phyloP scores from a whole-genome alignment of 2,113 vertebrate genomes.

The Pyrgilauda ruficollis region DNA sequence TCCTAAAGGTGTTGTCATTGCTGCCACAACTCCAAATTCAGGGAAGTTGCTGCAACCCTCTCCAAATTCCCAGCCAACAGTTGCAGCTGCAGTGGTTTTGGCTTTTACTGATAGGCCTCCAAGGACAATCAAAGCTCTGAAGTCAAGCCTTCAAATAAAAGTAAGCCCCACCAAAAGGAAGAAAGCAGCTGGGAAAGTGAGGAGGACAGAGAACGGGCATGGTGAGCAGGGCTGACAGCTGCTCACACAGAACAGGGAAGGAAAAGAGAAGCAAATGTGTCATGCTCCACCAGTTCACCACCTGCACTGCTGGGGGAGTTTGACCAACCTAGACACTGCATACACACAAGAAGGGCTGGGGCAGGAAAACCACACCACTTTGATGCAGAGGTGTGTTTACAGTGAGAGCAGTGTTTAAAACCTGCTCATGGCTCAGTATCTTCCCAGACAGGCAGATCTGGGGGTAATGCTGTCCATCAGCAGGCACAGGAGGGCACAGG shows the following conservation, averaged over 20 bases:
- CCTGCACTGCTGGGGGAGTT: background rate
- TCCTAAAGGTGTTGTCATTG: background rate
- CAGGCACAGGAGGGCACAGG: rapidly evolving
- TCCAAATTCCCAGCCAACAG: background rate
- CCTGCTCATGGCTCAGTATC: background rate
- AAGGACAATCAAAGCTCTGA: background rate
- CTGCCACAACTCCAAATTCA: background rate
- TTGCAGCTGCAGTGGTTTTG: background rate
- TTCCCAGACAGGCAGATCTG: background rate
- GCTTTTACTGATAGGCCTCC: background rate
- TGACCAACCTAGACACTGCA: background rate
- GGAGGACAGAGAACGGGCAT: background rate
- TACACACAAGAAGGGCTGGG: background rate
- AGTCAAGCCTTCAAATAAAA: background rate
- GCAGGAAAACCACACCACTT: background rate
- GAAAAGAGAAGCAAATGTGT: background rate
- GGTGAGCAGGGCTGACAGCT: background rate
- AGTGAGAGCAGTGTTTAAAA: background rate
- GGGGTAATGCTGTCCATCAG: background rate
- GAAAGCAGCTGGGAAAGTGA: background rate
- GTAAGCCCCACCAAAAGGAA: background rate
- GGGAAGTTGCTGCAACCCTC: background rate
- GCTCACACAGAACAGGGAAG: background rate
- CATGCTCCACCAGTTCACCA: too few relatives aligned
- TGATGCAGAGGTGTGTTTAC: background rate